These are phyloP conservation scores for Sycobia sp. DNA, from an alignment of 1,140 invertebrate species.

Conservation along the genomic window DNA sequence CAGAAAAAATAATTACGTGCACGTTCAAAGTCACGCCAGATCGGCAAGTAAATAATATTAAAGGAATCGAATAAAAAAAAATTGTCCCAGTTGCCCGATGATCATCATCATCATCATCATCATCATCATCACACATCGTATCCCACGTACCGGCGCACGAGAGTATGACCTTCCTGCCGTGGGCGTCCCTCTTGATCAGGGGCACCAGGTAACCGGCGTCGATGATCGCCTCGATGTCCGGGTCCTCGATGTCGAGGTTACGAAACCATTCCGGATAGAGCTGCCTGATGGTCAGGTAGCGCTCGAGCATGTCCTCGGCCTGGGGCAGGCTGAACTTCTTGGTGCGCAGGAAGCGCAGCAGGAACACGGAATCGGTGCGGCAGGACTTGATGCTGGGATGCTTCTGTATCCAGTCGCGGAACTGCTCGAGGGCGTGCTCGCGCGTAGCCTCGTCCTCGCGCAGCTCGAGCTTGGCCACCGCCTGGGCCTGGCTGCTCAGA, in stretches of 20 bases:
- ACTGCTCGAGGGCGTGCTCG: slow-evolving; percentile 72
- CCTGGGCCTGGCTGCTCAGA: slow-evolving; percentile 58
- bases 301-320: slow-evolving; percentile 83
- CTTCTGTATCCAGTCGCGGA: slow-evolving; percentile 78
- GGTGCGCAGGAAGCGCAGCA: slow-evolving; percentile 81
- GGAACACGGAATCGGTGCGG: slow-evolving; percentile 77
- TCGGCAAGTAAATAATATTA: no score
- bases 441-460: slow-evolving; percentile 73
- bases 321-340: slow-evolving; percentile 85
- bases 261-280: slow-evolving; percentile 84
- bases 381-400: slow-evolving; percentile 77
- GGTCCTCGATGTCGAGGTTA: slow-evolving; percentile 74
- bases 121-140: no score
- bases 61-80: no score
- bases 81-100: no score
- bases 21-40: no score
- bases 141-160: slow-evolving; percentile 74
- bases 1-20: no score
- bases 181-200: slow-evolving; percentile 72
- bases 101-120: no score
- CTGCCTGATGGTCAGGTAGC: slow-evolving; percentile 81
- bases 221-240: slow-evolving; percentile 76
- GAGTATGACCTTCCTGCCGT: slow-evolving; percentile 77
- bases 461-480: slow-evolving; percentile 71
- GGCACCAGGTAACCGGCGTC: slow-evolving; percentile 82